These are phyloP conservation scores for Chrysomela aeneicollis DNA, from an alignment of 2,888 invertebrate genomes.

Conservation along the genomic window DNA sequence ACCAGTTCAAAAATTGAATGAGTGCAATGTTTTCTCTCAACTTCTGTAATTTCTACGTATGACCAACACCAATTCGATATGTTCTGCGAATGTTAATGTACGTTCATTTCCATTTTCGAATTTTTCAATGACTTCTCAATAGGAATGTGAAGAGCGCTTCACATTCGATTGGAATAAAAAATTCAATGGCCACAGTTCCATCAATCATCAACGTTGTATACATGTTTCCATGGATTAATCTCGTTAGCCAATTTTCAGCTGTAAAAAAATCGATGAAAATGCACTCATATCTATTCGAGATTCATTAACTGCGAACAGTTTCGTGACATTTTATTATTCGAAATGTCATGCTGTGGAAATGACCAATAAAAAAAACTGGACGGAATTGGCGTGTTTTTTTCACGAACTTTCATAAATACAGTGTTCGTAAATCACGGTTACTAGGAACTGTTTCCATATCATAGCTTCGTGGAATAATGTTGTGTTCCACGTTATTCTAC, in stretches of 20 bases:
- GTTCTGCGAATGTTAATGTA: too few relatives aligned
- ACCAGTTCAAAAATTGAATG: too few relatives aligned
- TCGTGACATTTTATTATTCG: constrained; percentile 16
- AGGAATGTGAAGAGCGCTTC: too few relatives aligned
- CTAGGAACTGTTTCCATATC: background rate
- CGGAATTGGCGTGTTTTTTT: background rate
- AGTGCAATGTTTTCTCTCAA: too few relatives aligned
- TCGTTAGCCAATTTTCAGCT: constrained; percentile 22
- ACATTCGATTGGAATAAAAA: background rate
- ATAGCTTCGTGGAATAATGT: background rate
- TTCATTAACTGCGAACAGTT: constrained; percentile 12
- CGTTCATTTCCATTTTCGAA: too few relatives aligned
- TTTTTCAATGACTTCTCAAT: too few relatives aligned
- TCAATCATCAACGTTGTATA: background rate
- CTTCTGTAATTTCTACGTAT: too few relatives aligned
- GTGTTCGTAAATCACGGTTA: constrained; percentile 4
- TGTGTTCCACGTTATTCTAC: background rate
- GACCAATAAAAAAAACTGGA: constrained; percentile 14
- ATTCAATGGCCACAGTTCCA: background rate
- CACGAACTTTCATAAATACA: background rate
- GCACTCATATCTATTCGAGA: constrained; percentile 18
- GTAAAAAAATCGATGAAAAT: constrained; percentile 21
- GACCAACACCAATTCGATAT: too few relatives aligned
- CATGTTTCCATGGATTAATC: background rate
- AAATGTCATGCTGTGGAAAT: background rate